Percentiles rank a stretch among this genome's conserved stretches.
Conservation (phyloP, 2,113 vertebrate genomes). For the Clarias magur region DNA sequence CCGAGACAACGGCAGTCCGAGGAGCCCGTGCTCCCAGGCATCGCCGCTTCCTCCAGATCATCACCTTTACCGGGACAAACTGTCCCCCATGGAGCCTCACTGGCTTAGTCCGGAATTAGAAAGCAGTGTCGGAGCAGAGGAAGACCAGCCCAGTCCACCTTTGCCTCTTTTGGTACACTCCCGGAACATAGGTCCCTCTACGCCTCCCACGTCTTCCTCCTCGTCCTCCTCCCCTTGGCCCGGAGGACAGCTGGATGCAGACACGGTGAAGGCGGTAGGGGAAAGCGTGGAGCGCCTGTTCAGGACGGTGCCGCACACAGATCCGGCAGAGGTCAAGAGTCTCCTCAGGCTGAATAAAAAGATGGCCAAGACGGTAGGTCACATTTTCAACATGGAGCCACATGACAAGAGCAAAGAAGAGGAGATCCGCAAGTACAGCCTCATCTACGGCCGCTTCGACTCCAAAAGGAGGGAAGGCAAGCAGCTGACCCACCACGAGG, state of each 20-base stretch:
- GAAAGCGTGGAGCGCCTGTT: slow-evolving; percentile 88
- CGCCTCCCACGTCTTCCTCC: slow-evolving; percentile 76
- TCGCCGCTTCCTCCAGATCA: slow-evolving; percentile 76
- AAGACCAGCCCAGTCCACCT: slow-evolving; percentile 79
- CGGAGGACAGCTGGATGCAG: slow-evolving; percentile 79
- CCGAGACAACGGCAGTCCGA: slow-evolving; percentile 77
- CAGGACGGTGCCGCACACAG: slow-evolving; percentile 82
- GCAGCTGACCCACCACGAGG: slow-evolving; percentile 92
- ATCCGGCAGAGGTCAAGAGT: slow-evolving; percentile 79
- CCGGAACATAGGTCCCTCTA: slow-evolving; percentile 71
- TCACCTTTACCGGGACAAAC: slow-evolving; percentile 72
- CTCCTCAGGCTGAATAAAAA: slow-evolving; percentile 93
- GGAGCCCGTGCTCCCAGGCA: slow-evolving; percentile 86
- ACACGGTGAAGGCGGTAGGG: slow-evolving; percentile 80
- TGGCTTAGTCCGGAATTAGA: slow-evolving; percentile 86
- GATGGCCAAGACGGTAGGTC: slow-evolving; percentile 88
- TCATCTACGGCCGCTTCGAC: slow-evolving; percentile 93
- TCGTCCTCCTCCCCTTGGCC: slow-evolving; percentile 69
- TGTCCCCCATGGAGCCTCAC: slow-evolving; percentile 85
- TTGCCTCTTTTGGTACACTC: slow-evolving; percentile 62
- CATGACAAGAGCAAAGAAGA: slow-evolving; percentile 86
- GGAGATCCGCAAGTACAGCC: slow-evolving; percentile 92
- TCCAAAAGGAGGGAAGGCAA: slow-evolving; percentile 91
- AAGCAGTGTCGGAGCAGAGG: slow-evolving; percentile 75
- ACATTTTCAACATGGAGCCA: slow-evolving; percentile 90